These are phyloP conservation scores for Aspidapion aeneum DNA, from an alignment of 2,888 invertebrate genomes.

Conservation along the genomic window DNA sequence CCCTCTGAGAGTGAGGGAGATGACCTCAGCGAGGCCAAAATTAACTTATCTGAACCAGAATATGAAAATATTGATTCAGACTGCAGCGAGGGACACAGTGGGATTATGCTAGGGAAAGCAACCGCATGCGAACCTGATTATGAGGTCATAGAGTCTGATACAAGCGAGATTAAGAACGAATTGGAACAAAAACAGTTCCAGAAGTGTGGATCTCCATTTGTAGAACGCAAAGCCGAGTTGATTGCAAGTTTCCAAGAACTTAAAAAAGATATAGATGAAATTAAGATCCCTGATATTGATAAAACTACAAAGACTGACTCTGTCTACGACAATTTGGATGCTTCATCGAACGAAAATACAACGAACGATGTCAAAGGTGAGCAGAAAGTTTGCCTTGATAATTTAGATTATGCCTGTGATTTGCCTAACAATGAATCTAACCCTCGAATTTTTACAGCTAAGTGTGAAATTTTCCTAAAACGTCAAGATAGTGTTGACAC, in stretches of 20 bases:
- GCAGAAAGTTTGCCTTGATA: conserved; percentile 39
- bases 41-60: conserved; percentile 37
- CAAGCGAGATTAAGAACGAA: conserved; percentile 6
- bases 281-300: conserved; percentile 12
- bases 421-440: conserved; percentile 14
- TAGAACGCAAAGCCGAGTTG: conserved; percentile 41
- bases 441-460: conserved; percentile 28
- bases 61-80: conserved; percentile 44
- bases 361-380: conserved; percentile 40
- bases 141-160: conserved; percentile 11
- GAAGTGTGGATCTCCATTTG: conserved; percentile 35
- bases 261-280: conserved; percentile 32
- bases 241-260: conserved; percentile 44
- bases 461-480: conserved; percentile 35
- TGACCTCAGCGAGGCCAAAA: conserved; percentile 14
- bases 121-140: conserved; percentile 1
- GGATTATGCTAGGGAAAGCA: background rate
- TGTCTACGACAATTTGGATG: conserved; percentile 29
- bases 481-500: conserved; percentile 15
- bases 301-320: conserved; percentile 18
- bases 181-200: conserved; percentile 11
- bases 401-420: conserved; percentile 28
- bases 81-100: background rate
- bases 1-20: conserved; percentile 18
- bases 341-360: conserved; percentile 16